Evolutionary conservation across 2,888 invertebrate genomes (phyloP), one percentile per base, ranked within the genome.

Genomic region (Arctia plantaginis): DNA sequence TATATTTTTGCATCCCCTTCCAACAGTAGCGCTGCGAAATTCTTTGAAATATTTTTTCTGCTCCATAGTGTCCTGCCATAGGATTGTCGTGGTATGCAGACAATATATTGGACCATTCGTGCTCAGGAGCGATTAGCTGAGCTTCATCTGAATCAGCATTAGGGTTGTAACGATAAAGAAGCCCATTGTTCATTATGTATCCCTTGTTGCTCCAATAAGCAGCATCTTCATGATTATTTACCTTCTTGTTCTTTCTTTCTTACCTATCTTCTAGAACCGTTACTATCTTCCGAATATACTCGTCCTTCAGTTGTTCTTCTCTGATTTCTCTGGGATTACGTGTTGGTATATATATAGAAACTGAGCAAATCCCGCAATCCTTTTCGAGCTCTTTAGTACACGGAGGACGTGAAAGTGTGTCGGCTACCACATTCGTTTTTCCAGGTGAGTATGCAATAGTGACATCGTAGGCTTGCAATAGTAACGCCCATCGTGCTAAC

Each of bases 401-500:
- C 0, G 15, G 15, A 44, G 44, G 44, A 18, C 44, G 44, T 18
- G 44, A 44, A 4, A 44, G 18, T 15, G 44, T 18, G 18, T 44
- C 44, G 15, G 44, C 18, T 18, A 44, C 44, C 18, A 44, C 44
- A 44, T 44, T 44, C 18, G 44, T 44, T 44, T 18, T 15, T 18
- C 18, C 44, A 18, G 15, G 15, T 18, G 18, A 18, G 15, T 44
- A 44, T 44, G 15, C 18, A 44, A 44, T 44, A 15, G 44, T 44
- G 18, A 44, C 18, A 18, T 44, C 4, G 44, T 44, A 51, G 51
- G 51, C 7, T 23, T 51, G 51, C 20, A 51, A 8, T 51, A 8
- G 51, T 8, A 51, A 8, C 6, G 51, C 51, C 76, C 73, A 74
- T 39, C 70, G 7, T 0, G 71, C 71, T 20, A 74, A 47, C 1